Base-by-base conservation (phyloP, 2,797 vertebrate genomes). In the Catamblyrhynchus diadema region DNA sequence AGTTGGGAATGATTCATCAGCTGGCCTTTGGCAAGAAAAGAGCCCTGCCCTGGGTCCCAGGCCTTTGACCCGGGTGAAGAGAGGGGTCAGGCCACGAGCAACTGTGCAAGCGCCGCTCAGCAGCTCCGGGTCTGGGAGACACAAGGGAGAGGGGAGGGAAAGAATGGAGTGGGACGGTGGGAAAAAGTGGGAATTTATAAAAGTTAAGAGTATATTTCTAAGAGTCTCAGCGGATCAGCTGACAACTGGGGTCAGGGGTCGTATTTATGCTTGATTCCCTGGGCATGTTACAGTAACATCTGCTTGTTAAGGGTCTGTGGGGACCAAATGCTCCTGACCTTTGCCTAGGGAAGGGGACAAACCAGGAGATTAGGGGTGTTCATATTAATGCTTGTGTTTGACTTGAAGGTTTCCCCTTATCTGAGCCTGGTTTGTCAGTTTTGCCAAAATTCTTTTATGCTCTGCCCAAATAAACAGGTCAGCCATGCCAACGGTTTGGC, bases 231-330 rank as follows among this genome's bases (percentile, higher is more conserved):
- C 93, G 97, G 98, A 99, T 99, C 99, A 99, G 98, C 98, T 99
- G 99, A 99, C 99, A 99, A 89, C 94, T 10, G 8, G 85, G 99
- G 99, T 99, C 98, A 99, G 95, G 97, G 99, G 99, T 98, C 97
- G 67, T 99, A 98, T 99, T 99, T 99, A 98, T 98, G 97, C 98
- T 98, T 97, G 98, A 98, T 98, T 99, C 99, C 98, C 98, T 98
- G 98, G 97, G 97, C 98, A 98, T 97, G 98, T 99, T 99, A 99
- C 99, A 99, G 99, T 99, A 99, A 99, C 99, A 99, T 99, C 99
- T 99, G 98, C 98, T 98, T 99, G 98, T 99, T 98, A 98, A 98
- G 98, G 98, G 98, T 97, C 98, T 98, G 97, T 81, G 92, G 98
- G 98, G 98, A 98, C 97, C 96, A 97, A 98, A 98, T 96, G 96